Evolutionary conservation across 64 coral and sea anemone species (phyloP).

Genomic region (Stylophora pistillata): DNA sequence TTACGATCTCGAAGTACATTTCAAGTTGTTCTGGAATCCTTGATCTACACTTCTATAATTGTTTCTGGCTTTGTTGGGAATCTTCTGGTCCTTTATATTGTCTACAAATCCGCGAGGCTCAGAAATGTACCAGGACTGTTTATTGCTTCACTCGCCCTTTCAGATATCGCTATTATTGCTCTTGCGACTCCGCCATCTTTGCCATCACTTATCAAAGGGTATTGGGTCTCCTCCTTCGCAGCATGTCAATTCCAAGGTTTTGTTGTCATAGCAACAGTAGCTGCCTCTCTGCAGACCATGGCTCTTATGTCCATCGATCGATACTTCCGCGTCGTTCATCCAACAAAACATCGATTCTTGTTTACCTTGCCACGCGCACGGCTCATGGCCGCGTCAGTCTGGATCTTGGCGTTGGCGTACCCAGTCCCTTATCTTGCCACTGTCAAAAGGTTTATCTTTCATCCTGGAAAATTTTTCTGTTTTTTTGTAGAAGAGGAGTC

Average conservation of each 20-base stretch:
- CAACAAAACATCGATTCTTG: constrained; percentile 27
- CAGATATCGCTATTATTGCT: constrained; percentile 47
- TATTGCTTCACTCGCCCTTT: constrained; percentile 46
- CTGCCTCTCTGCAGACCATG: constrained; percentile 52
- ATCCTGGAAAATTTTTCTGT: constrained; percentile 66
- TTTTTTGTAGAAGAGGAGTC: constrained; percentile 22
- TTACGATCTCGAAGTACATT: constrained; percentile 9
- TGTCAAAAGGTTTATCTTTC: constrained; percentile 43
- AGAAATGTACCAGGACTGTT: constrained; percentile 64
- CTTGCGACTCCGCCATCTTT: constrained; percentile 40
- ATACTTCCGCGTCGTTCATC: constrained; percentile 65
- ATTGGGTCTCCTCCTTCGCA: constrained; percentile 41
- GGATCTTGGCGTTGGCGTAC: neutral
- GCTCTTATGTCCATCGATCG: constrained; percentile 59
- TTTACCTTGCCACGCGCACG: constrained; percentile 43
- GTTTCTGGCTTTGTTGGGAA: constrained; percentile 42
- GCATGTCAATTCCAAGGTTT: constrained; percentile 64
- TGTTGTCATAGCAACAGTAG: constrained; percentile 31
- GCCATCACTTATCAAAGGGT: constrained; percentile 3
- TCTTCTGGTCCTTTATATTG: constrained; percentile 56
- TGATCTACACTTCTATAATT: constrained; percentile 9
- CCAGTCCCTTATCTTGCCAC: constrained; percentile 42
- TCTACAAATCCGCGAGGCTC: constrained; percentile 58
- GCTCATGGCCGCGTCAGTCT: constrained; percentile 11
- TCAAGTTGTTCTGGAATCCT: constrained; percentile 34